These are phyloP conservation scores for Cerastis rubricosa DNA, from an alignment of 2,888 invertebrate genomes.

Conservation along the genomic window DNA sequence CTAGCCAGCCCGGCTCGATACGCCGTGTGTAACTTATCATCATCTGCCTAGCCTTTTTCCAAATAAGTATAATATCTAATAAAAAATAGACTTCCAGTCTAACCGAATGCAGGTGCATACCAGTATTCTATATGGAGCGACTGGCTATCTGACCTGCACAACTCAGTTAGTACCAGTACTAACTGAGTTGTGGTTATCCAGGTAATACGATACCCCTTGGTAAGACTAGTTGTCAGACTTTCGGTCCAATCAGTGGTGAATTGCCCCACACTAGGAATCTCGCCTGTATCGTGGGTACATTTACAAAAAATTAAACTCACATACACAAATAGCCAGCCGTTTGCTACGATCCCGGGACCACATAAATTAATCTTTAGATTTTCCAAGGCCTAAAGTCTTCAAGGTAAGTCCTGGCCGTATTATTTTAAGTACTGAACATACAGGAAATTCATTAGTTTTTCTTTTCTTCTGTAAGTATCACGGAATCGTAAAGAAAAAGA, in stretches of 20 bases:
- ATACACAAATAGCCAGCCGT: too few species aligned
- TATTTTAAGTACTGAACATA: not conserved
- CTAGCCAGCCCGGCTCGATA: not conserved
- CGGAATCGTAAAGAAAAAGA: not conserved
- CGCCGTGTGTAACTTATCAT: not conserved
- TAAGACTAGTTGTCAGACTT: not conserved
- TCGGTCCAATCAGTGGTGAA: too few species aligned
- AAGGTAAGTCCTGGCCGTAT: not conserved
- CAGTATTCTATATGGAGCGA: not conserved
- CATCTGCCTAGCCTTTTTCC: not conserved
- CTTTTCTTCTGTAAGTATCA: not conserved
- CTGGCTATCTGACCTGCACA: not conserved
- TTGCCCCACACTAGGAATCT: too few species aligned
- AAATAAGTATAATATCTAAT: too few species aligned
- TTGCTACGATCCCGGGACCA: too few species aligned
- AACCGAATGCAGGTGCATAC: not conserved
- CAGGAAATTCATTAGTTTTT: not conserved
- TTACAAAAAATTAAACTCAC: too few species aligned
- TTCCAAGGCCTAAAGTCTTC: too few species aligned
- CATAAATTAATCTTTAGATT: not conserved
- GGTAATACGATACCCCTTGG: not conserved
- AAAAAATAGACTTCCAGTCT: not conserved
- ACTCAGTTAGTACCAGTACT: not conserved
- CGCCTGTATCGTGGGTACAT: too few species aligned
- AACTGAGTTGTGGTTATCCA: too few species aligned